A percentile compares a stretch with the other conserved stretches of the same genome.
Evolutionary conservation across 2,888 invertebrate genomes (phyloP).

Genomic region (Drosophila nr. fundita): DNA sequence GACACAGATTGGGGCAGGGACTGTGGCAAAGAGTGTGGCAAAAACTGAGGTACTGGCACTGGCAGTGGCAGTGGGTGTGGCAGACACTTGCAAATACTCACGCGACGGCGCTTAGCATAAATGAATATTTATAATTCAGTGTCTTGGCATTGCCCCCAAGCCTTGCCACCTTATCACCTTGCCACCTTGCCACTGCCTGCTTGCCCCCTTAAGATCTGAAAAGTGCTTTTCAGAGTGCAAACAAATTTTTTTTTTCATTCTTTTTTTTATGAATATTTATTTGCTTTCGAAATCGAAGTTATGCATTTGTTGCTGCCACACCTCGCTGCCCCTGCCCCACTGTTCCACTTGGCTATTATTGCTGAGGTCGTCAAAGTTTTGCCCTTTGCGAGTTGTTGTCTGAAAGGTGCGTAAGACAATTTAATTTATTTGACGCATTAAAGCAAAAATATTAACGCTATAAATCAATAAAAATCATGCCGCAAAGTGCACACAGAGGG

Average conservation of each 20-base stretch:
- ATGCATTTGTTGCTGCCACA: constrained; percentile 65
- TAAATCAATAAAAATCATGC: constrained; percentile 69
- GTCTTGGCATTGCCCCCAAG: constrained; percentile 41
- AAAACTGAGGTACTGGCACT: constrained; percentile 11
- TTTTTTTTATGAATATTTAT: constrained; percentile 77
- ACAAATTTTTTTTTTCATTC: constrained; percentile 47
- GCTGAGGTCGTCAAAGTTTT: constrained; percentile 61
- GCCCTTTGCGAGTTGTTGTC: constrained; percentile 47
- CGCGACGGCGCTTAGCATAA: constrained; percentile 74
- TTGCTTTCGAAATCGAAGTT: constrained; percentile 79
- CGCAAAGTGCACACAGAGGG: constrained; percentile 20
- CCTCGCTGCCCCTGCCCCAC: not conserved
- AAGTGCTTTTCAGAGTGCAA: constrained; percentile 70
- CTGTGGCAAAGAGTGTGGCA: constrained; percentile 27
- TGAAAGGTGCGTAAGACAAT: constrained; percentile 79
- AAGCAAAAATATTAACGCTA: constrained; percentile 77
- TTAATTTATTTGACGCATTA: constrained; percentile 80
- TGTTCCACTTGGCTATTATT: constrained; percentile 12
- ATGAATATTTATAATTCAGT: constrained; percentile 78
- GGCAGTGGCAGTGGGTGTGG: constrained; percentile 27
- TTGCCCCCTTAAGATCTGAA: constrained; percentile 46
- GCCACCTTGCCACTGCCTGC: not conserved
- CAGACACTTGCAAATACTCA: constrained; percentile 69
- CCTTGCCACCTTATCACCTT: not conserved
- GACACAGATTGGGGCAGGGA: not conserved